Evolutionary conservation across 2,888 invertebrate genomes (phyloP), one percentile per base, ranked within the genome.

Genomic region (Harmothoe impar): DNA sequence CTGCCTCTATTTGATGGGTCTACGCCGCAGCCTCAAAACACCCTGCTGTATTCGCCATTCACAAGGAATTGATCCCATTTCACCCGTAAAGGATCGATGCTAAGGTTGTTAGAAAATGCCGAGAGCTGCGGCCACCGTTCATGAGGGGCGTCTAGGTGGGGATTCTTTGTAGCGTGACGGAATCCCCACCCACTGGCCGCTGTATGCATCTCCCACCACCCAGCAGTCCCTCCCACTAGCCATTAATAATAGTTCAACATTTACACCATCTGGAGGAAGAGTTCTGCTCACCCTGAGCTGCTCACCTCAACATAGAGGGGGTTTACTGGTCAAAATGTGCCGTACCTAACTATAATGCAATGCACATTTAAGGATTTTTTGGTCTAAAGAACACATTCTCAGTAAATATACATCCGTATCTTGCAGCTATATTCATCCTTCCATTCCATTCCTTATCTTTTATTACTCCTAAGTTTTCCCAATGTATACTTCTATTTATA

Each of bases 11-110:
- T 72, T 72, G 72, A 72, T 72, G 15, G 29, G 72, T 29, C 31
- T 3, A 25, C 0, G 72, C 15, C 29, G 3, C 72, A n/a, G 72
- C 25, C 29, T 72, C 29, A 72, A 72, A 72, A 29, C 72, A 72
- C 29, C 72, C 72, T 25, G 72, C 29, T 29, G 31, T 15, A 29
- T 29, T 25, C 29, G 0, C 29, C 31, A 72, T 72, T 72, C 72
- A 72, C 72, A 72, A 29, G 72, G 72, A 72, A 72, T 29, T 25
- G 72, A 72, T 72, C 29, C 15, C 29, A 29, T 7, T 15, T 72
- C 72, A 72, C 17, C 29, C 72, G 72, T 72, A 15, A 12, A 72
- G 72, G 72, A 29, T 72, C 72, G 72, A 72, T 72, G 72, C 72
- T 29, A 72, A 72, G 25, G 72, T 72, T 0, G 72, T 72, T 72